Evolutionary conservation across 2,113 vertebrate species (phyloP).

Genomic region (Gorsachius goisagi): DNA sequence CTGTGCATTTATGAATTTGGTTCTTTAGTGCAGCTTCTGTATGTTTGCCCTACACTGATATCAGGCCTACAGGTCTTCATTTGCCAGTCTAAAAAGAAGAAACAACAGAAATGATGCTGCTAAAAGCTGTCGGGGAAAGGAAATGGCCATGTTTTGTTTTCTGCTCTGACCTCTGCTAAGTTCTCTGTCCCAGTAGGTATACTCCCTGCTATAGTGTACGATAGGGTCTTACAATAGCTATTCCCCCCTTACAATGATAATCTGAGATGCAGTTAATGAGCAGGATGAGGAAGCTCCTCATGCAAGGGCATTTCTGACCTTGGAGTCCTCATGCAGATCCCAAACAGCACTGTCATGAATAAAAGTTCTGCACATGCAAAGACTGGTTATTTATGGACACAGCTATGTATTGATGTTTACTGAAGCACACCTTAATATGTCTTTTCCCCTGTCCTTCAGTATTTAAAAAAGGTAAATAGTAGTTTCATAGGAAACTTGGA

Average conservation of each 20-base stretch:
- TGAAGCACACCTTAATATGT: not conserved
- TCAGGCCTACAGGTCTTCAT: not conserved
- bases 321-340: not conserved
- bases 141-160: not conserved
- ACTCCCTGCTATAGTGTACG: not conserved
- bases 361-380: not conserved
- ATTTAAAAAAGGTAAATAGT: not conserved
- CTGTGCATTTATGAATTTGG: not conserved
- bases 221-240: not conserved
- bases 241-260: not conserved
- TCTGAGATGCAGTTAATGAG: not conserved
- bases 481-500: conserved; percentile 1
- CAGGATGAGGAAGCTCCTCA: not conserved
- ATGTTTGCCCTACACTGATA: not conserved
- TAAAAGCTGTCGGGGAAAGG: not conserved
- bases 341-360: not conserved
- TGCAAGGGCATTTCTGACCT: not conserved
- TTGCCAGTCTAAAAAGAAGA: not conserved
- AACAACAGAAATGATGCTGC: not conserved
- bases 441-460: not conserved
- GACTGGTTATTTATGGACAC: not conserved
- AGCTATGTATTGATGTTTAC: not conserved
- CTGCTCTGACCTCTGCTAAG: not conserved
- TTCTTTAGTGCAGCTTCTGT: not conserved
- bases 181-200: not conserved